phyloP scores from a whole-genome alignment of 2,113 vertebrate species.

The Onychorhynchus coronatus region DNA sequence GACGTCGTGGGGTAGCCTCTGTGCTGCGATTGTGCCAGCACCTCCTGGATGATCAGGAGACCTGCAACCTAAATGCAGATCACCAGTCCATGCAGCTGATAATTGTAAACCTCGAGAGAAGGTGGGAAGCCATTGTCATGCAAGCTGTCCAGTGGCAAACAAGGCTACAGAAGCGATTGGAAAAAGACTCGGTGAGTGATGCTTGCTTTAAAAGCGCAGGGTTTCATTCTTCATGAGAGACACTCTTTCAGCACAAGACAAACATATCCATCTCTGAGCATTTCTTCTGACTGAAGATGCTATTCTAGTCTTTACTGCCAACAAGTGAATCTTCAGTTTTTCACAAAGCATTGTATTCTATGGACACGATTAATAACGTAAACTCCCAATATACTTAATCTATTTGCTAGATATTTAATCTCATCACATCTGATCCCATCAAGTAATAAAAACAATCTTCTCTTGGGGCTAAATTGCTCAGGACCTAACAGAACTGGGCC shows the following conservation, averaged over 20 bases:
- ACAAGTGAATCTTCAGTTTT: background rate
- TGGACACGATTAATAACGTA: background rate
- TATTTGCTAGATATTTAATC: background rate
- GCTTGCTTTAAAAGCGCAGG: background rate
- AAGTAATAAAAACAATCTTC: background rate
- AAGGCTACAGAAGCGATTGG: constrained; percentile 82
- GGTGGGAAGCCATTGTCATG: constrained; percentile 99
- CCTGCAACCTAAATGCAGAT: constrained; percentile 84
- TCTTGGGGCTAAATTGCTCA: background rate
- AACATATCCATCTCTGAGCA: background rate
- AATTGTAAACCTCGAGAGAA: constrained; percentile 92
- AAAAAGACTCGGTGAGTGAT: constrained; percentile 81
- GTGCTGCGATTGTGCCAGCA: constrained; percentile 92
- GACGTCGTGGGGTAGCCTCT: constrained; percentile 86
- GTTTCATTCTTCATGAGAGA: background rate
- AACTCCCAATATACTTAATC: background rate
- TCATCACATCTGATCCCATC: background rate
- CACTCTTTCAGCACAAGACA: background rate
- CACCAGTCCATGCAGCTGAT: constrained; percentile 91
- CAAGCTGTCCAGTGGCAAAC: constrained; percentile 97
- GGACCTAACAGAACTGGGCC: background rate
- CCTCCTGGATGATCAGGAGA: constrained; percentile 87
- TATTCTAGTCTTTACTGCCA: background rate
- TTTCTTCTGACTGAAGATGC: background rate
- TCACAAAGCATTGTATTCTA: background rate